phyloP scores from a whole-genome alignment of 2,888 invertebrate species.

The Hemaris fuciformis region DNA sequence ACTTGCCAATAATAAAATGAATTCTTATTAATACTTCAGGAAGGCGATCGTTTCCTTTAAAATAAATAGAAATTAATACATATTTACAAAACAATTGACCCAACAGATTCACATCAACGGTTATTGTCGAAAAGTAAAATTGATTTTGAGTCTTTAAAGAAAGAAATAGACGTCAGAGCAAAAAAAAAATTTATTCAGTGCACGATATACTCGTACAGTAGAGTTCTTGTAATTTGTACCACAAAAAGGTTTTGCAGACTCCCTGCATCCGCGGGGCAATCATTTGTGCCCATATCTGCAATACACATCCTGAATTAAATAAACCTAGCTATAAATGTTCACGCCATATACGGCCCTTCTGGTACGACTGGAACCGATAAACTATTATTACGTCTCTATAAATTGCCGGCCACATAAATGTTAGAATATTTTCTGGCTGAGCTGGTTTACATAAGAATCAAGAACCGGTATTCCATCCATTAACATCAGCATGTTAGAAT shows the following conservation, averaged over 20 bases:
- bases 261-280: slow-evolving; percentile 36
- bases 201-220: not conserved
- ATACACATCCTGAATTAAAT: slow-evolving; percentile 44
- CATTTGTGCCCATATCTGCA: slow-evolving; percentile 53
- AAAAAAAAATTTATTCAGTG: not conserved
- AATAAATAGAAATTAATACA: too few relatives aligned
- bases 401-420: slow-evolving; percentile 1
- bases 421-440: not conserved
- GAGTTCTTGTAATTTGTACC: slow-evolving; percentile 20
- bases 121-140: not conserved
- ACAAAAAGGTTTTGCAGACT: slow-evolving; percentile 18
- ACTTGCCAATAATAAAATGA: too few relatives aligned
- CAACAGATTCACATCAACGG: too few relatives aligned
- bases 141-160: not conserved
- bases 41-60: too few relatives aligned
- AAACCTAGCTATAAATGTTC: slow-evolving; percentile 37
- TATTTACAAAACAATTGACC: too few relatives aligned
- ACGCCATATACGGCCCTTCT: slow-evolving; percentile 41
- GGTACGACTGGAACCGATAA: slow-evolving; percentile 16
- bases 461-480: not conserved
- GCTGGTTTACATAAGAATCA: not conserved
- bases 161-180: not conserved
- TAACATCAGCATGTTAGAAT: not conserved
- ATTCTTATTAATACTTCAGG: too few relatives aligned
- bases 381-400: slow-evolving; percentile 7